These are phyloP conservation scores for Ptychoptera contaminata DNA, from an alignment of 2,888 invertebrate species.

Conservation along the genomic window DNA sequence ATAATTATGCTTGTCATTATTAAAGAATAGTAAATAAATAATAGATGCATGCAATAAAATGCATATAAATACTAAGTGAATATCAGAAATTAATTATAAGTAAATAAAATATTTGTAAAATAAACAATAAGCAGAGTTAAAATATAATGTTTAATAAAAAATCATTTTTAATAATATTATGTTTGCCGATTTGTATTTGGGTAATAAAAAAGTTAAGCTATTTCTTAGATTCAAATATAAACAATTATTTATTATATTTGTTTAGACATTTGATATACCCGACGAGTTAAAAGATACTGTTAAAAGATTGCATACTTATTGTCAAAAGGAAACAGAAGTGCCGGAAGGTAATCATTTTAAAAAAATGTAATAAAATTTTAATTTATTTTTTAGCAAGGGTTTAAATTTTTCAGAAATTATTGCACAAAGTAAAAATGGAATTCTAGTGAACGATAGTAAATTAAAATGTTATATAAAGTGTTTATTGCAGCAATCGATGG, in stretches of 20 bases:
- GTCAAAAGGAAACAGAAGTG: slow-evolving; percentile 18
- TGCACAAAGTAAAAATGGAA: slow-evolving; percentile 11
- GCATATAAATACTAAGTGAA: no score
- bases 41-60: background rate
- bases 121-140: no score
- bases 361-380: background rate
- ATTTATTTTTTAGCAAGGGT: background rate
- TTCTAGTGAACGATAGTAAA: slow-evolving; percentile 16
- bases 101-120: no score
- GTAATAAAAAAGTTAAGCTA: no score
- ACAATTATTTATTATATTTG: no score
- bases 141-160: no score
- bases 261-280: no score
- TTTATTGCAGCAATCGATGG: slow-evolving; percentile 22
- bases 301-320: slow-evolving; percentile 19
- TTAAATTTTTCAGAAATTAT: slow-evolving; percentile 14
- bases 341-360: slow-evolving; percentile 17
- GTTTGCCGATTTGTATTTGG: no score
- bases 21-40: background rate
- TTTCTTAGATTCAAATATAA: no score
- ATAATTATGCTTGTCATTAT: slow-evolving; percentile 8
- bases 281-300: slow-evolving; percentile 13
- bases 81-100: no score
- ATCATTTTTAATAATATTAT: no score
- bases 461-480: slow-evolving; percentile 26